Evolutionary conservation across 2,888 invertebrate species (phyloP), one percentile per base, ranked within the genome.

Genomic region (Harpagoxenus sublaevis): DNA sequence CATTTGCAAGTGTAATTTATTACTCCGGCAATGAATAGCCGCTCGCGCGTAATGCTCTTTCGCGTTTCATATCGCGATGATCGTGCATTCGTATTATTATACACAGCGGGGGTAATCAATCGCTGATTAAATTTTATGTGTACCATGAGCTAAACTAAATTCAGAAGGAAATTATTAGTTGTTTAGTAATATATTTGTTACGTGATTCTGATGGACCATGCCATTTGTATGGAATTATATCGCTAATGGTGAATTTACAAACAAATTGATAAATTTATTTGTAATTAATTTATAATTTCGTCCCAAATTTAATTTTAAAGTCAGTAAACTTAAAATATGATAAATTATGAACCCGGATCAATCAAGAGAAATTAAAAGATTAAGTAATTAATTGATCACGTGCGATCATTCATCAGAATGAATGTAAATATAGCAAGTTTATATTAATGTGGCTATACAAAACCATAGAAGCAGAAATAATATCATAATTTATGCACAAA

Each of bases 1-100:
- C 57, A 79, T 79, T 79, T 79, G 71, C 79, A 79, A 79, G 79
- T 79, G 71, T 79, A 79, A 79, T 79, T 79, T 71, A 79, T 71
- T 79, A 79, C 35, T 79, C 71, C 15, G 71, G 23, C 79, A 71
- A 79, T 79, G 71, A 48, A 79, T 70, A 18, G 35, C 18, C 79
- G 45, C 70, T 60, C 57, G 48, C n/a, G 57, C 71, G 35, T 79
- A 79, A 79, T 79, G 57, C 71, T 79, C 79, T 79, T 79, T 79
- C 79, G 71, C 57, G 48, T 79, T 79, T 79, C 71, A 55, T 23
- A 70, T 70, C 70, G 35, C 45, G 57, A 79, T 71, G 79, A 35
- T 71, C 71, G 42, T 31, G 57, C 71, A 57, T 71, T 60, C 23
- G 79, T 70, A 57, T 57, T 48, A 57, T 57, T 48, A 48, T 60